A percentile compares a stretch with the other conserved stretches of the same genome.
Evolutionary conservation across 2,888 invertebrate genomes (phyloP).

Genomic region (Odontothrips loti): DNA sequence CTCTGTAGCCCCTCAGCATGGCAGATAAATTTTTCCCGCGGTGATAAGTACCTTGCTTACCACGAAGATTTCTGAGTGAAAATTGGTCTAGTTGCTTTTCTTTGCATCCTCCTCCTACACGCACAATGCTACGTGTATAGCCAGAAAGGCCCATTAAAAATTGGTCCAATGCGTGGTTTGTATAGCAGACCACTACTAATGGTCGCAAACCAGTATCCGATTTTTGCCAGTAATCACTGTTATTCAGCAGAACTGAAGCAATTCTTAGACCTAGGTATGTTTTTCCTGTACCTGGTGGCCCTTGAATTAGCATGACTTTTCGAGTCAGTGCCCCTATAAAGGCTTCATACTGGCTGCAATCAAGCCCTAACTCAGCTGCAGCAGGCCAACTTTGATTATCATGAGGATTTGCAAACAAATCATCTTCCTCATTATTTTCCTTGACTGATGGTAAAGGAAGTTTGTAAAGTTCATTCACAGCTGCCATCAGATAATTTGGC

Average conservation of each 20-base stretch:
- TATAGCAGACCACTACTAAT: slow-evolving; percentile 74
- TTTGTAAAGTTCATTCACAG: slow-evolving; percentile 28
- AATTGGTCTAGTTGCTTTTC: neutral
- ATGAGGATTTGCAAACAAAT: neutral
- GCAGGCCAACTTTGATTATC: slow-evolving; percentile 45
- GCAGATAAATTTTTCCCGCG: too few species aligned
- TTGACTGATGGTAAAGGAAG: neutral
- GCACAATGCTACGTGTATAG: slow-evolving; percentile 57
- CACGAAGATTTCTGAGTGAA: neutral
- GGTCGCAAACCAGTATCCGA: slow-evolving; percentile 50
- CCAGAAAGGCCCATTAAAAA: slow-evolving; percentile 67
- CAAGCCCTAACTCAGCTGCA: slow-evolving; percentile 52
- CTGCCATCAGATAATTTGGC: slow-evolving; percentile 47
- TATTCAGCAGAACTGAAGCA: slow-evolving; percentile 61
- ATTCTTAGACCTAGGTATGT: slow-evolving; percentile 75
- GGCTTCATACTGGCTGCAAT: slow-evolving; percentile 63
- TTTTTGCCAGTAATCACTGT: slow-evolving; percentile 47
- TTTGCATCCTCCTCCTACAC: slow-evolving; percentile 53
- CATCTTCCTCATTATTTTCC: neutral
- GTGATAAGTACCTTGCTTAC: neutral
- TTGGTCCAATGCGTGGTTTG: slow-evolving; percentile 84
- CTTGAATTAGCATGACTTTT: slow-evolving; percentile 76
- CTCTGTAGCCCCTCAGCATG: neutral
- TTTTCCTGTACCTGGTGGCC: slow-evolving; percentile 86
- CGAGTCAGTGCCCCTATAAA: slow-evolving; percentile 62